A percentile compares a stretch with the other conserved stretches of the same genome.
Conservation (phyloP, 2,888 invertebrate species). For the Ichneumoninae sp. region DNA sequence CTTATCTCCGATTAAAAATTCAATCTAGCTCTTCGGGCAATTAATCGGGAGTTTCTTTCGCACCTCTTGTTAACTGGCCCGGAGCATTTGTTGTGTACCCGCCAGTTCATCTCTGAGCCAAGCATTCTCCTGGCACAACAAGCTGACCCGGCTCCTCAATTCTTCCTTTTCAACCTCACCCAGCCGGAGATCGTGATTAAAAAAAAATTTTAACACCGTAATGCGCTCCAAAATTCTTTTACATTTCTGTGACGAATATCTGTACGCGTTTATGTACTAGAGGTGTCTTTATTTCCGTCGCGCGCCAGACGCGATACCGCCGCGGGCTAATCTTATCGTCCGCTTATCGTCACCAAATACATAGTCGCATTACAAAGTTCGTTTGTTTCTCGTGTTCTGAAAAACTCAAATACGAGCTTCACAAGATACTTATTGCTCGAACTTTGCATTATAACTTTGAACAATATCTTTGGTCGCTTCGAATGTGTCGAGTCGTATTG, state of each 20-base stretch:
- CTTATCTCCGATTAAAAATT: neutral
- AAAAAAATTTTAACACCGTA: too few relatives aligned
- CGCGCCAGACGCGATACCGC: neutral
- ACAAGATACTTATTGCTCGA: neutral
- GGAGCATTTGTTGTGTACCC: conserved; percentile 97
- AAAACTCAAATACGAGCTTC: neutral
- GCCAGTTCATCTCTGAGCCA: conserved; percentile 99
- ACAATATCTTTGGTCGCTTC: neutral
- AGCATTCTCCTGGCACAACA: conserved; percentile 99
- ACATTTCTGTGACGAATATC: neutral
- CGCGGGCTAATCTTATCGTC: neutral
- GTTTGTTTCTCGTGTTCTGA: neutral
- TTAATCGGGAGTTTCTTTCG: conserved; percentile 51
- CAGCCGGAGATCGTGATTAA: conserved; percentile 90
- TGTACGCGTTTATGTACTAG: neutral
- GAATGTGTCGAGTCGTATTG: too few relatives aligned
- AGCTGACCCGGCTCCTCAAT: conserved; percentile 97
- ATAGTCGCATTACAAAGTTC: neutral
- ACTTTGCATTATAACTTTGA: neutral
- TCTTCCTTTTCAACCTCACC: conserved; percentile 99
- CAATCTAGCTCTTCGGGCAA: neutral
- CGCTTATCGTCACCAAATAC: too few relatives aligned
- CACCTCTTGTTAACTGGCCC: conserved; percentile 96
- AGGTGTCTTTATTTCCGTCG: neutral
- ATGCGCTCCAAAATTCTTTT: neutral